phyloP scores from a whole-genome alignment of 2,888 invertebrate genomes.

The Dasypolia templi region DNA sequence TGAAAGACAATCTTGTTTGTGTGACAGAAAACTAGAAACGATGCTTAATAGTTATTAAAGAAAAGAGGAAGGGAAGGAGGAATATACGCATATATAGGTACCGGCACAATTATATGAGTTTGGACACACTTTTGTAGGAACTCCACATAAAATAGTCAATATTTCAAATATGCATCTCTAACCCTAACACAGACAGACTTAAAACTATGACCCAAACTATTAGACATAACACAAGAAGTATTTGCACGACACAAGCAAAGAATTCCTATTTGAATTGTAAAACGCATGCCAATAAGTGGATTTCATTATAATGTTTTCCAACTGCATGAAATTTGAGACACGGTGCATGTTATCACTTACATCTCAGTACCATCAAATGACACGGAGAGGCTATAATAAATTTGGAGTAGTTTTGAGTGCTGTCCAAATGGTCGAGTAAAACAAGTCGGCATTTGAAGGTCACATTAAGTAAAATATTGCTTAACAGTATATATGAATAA shows the following conservation, averaged over 20 bases:
- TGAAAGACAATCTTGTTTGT: neutral
- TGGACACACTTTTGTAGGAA: neutral
- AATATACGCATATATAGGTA: too few relatives aligned
- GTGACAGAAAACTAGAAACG: neutral
- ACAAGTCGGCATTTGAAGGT: conserved; percentile 61
- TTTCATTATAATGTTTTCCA: conserved; percentile 59
- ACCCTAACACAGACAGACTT: conserved; percentile 5
- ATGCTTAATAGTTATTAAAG: neutral
- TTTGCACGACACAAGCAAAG: conserved; percentile 57
- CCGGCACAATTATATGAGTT: neutral
- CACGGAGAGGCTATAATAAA: conserved; percentile 41
- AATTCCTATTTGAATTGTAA: conserved; percentile 70
- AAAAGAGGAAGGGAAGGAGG: neutral
- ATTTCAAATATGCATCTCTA: conserved; percentile 18
- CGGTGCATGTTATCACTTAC: conserved; percentile 51
- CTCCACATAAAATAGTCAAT: conserved; percentile 1
- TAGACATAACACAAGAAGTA: conserved; percentile 40
- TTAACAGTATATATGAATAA: conserved; percentile 59
- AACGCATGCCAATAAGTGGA: conserved; percentile 63
- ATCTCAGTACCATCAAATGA: conserved; percentile 31
- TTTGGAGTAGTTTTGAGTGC: conserved; percentile 43
- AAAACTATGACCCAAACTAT: conserved; percentile 36
- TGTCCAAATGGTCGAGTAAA: conserved; percentile 43
- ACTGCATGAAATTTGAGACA: conserved; percentile 57
- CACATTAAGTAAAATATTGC: conserved; percentile 57